Evolutionary conservation across 2,113 vertebrate genomes (phyloP).

Genomic region (Dromaius novaehollandiae): DNA sequence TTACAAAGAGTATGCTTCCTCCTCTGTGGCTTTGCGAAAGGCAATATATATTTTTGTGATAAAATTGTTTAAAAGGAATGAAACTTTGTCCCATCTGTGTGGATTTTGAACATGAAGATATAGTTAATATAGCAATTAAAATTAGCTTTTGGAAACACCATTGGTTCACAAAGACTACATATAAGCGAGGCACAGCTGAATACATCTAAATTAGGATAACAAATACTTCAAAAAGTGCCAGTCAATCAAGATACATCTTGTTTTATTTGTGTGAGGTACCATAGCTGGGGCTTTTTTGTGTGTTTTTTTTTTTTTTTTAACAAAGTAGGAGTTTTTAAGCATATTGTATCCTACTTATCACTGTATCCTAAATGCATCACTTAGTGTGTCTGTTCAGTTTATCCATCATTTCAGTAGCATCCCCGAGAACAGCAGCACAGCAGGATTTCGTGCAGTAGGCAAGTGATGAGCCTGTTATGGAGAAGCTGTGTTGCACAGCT

Average conservation of each 20-base stretch:
- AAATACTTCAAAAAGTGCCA: not conserved
- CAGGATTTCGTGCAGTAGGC: not conserved
- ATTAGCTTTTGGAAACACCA: not conserved
- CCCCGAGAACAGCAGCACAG: not conserved
- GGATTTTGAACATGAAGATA: not conserved
- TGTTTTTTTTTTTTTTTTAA: not conserved
- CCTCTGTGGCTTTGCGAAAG: not conserved
- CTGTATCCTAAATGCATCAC: rapidly evolving
- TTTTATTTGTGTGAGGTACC: not conserved
- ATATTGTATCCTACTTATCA: not conserved
- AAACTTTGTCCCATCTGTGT: not conserved
- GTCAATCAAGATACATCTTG: not conserved
- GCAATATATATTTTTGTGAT: not conserved
- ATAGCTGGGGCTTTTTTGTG: not conserved
- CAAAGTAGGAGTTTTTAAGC: rapidly evolving
- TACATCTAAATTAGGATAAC: not conserved
- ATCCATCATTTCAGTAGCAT: rapidly evolving
- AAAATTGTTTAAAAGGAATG: not conserved
- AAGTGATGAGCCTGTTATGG: not conserved
- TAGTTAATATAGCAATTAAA: not conserved
- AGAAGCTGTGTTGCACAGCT: not conserved
- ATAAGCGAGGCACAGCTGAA: not conserved
- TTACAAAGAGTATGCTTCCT: not conserved
- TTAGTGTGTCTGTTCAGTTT: not conserved
- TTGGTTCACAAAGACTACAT: not conserved